Evolutionary conservation across 2,888 invertebrate species (phyloP).

Genomic region (Smittia sp.): DNA sequence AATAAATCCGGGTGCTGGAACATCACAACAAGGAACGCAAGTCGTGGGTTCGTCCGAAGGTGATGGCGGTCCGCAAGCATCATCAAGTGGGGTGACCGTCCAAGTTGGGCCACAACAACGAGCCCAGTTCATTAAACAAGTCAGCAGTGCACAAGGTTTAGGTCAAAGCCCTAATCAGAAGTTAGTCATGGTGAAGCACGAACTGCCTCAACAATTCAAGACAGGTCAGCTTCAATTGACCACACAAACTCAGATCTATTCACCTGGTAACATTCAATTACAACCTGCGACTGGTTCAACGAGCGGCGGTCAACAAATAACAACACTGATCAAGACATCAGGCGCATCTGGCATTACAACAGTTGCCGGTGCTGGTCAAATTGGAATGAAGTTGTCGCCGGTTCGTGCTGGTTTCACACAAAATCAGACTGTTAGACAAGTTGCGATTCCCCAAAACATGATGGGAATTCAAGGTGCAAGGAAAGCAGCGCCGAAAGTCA

Average conservation of each 20-base stretch:
- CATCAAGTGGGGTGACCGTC: constrained; percentile 51
- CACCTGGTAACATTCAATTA: constrained; percentile 57
- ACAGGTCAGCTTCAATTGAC: constrained; percentile 53
- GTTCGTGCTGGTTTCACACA: constrained; percentile 65
- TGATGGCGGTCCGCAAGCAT: constrained; percentile 46
- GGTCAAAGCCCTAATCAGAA: constrained; percentile 60
- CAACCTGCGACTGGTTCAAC: constrained; percentile 46
- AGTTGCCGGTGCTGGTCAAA: constrained; percentile 55
- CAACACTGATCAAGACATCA: constrained; percentile 51
- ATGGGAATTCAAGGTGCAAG: constrained; percentile 50
- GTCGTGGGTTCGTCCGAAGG: constrained; percentile 46
- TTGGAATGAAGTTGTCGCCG: constrained; percentile 56
- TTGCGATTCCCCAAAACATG: constrained; percentile 57
- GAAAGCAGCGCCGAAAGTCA: constrained; percentile 37
- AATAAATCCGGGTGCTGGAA: constrained; percentile 44
- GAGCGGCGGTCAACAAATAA: constrained; percentile 42
- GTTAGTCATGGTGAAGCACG: constrained; percentile 59
- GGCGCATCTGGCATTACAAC: constrained; percentile 45
- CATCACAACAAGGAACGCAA: background rate
- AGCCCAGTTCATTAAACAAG: constrained; percentile 53
- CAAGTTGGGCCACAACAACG: constrained; percentile 55
- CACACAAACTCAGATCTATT: constrained; percentile 56
- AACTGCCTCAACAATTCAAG: constrained; percentile 49
- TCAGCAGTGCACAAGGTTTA: constrained; percentile 53
- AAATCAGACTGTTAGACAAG: constrained; percentile 60